Conservation (phyloP, 2,888 invertebrate genomes). For the Drosophila mercatorum region DNA sequence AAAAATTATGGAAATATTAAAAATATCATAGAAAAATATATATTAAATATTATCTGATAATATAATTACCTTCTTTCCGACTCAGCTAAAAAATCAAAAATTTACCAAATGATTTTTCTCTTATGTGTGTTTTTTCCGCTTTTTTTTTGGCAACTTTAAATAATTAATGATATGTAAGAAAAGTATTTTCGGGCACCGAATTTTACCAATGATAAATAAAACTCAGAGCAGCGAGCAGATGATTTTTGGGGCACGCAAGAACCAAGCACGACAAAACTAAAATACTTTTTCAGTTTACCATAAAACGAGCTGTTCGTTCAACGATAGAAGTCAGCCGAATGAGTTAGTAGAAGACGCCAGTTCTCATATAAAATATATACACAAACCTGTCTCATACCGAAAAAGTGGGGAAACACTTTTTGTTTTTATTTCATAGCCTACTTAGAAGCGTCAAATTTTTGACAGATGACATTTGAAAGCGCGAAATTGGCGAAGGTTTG, state of each 20-base stretch:
- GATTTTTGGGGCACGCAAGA: background rate
- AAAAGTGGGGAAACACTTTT: background rate
- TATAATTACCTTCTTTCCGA: background rate
- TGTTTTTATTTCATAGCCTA: conserved; percentile 20
- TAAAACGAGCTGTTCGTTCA: conserved; percentile 19
- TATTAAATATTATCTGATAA: no score
- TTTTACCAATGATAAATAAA: background rate
- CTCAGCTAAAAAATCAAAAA: background rate
- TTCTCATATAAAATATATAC: background rate
- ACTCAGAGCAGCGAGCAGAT: background rate
- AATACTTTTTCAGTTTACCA: conserved; percentile 12
- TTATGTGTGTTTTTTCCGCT: background rate
- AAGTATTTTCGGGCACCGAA: background rate
- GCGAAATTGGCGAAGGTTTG: no score
- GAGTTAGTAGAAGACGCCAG: conserved; percentile 11
- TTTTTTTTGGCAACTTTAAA: background rate
- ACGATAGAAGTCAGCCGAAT: conserved; percentile 23
- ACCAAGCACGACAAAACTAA: background rate
- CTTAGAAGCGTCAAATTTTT: background rate
- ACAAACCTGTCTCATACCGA: background rate
- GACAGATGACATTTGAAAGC: background rate
- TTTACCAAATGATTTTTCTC: background rate
- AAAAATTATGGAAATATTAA: background rate
- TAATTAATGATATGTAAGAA: background rate
- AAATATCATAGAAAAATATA: background rate